Percentiles rank a stretch among this genome's conserved stretches.
Conservation (phyloP, 2,888 invertebrate genomes). For the Amiota minor region DNA sequence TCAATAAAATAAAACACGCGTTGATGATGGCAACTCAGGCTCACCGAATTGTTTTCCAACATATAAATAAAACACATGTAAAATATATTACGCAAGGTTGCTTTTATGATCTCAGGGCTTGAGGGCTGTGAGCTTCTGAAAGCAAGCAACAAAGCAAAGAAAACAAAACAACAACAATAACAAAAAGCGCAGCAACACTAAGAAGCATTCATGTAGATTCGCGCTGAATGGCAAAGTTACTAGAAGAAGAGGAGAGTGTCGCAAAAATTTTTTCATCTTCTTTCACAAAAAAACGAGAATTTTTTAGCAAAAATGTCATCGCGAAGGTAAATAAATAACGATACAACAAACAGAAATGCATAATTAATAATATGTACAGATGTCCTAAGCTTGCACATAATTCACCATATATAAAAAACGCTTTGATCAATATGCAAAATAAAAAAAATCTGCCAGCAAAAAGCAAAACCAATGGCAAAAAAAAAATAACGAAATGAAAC, state of each 20-base stretch:
- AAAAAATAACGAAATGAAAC: not conserved
- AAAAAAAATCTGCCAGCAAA: slow-evolving; percentile 27
- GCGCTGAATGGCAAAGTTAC: slow-evolving; percentile 33
- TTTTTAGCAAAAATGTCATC: slow-evolving; percentile 65
- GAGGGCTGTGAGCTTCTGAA: too few relatives aligned
- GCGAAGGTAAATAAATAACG: slow-evolving; percentile 67
- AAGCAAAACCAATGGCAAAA: slow-evolving; percentile 15
- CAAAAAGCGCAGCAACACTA: not conserved
- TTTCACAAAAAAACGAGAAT: slow-evolving; percentile 40
- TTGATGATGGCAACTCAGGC: too few relatives aligned
- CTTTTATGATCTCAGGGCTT: too few relatives aligned
- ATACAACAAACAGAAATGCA: not conserved
- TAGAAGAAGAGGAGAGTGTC: slow-evolving; percentile 34
- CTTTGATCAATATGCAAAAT: slow-evolving; percentile 7
- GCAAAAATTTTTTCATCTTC: slow-evolving; percentile 44
- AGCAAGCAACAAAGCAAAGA: too few relatives aligned
- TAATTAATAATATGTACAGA: not conserved
- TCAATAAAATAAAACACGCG: too few relatives aligned
- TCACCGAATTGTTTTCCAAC: too few relatives aligned
- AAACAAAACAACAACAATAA: not conserved
- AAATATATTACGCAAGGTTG: too few relatives aligned
- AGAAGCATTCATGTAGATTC: too few relatives aligned
- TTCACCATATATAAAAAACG: not conserved
- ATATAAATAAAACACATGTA: too few relatives aligned
- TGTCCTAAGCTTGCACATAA: not conserved